These are phyloP conservation scores for Pteria penguin DNA, from an alignment of 2,888 invertebrate genomes.

Conservation along the genomic window DNA sequence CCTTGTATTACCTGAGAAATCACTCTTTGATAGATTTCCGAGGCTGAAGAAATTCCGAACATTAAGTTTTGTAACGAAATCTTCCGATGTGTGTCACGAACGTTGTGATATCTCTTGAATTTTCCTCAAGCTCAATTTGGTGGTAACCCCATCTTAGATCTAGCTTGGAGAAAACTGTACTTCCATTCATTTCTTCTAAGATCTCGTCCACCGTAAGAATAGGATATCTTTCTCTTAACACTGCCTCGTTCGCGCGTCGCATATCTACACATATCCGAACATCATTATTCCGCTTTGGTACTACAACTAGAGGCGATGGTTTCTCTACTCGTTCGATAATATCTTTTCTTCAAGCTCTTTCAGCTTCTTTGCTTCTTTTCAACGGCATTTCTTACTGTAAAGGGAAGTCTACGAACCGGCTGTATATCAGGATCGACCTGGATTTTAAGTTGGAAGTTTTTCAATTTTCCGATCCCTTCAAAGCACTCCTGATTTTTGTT, in stretches of 20 bases:
- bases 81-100: constrained; percentile 57
- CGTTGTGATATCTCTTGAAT: constrained; percentile 59
- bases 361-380: constrained; percentile 30
- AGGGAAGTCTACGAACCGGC: constrained; percentile 32
- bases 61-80: constrained; percentile 52
- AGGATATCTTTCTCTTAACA: constrained; percentile 34
- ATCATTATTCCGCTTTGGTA: constrained; percentile 39
- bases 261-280: constrained; percentile 51
- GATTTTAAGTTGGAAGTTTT: constrained; percentile 37
- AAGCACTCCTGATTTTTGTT: constrained; percentile 17
- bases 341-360: constrained; percentile 42
- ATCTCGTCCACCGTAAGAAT: constrained; percentile 48
- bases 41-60: constrained; percentile 49
- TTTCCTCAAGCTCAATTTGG: constrained; percentile 53
- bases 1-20: constrained; percentile 38
- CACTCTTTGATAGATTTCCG: constrained; percentile 50
- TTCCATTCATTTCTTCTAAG: constrained; percentile 39
- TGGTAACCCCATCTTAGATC: constrained; percentile 61
- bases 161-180: constrained; percentile 55
- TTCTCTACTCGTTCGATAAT: constrained; percentile 47
- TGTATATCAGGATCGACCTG: constrained; percentile 45
- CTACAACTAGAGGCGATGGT: constrained; percentile 44
- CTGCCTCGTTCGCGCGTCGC: constrained; percentile 44
- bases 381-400: constrained; percentile 31
- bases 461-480: constrained; percentile 40